Conservation (phyloP, 2,113 vertebrate genomes). For the rabbit (Oryctolagus cuniculus) region DNA sequence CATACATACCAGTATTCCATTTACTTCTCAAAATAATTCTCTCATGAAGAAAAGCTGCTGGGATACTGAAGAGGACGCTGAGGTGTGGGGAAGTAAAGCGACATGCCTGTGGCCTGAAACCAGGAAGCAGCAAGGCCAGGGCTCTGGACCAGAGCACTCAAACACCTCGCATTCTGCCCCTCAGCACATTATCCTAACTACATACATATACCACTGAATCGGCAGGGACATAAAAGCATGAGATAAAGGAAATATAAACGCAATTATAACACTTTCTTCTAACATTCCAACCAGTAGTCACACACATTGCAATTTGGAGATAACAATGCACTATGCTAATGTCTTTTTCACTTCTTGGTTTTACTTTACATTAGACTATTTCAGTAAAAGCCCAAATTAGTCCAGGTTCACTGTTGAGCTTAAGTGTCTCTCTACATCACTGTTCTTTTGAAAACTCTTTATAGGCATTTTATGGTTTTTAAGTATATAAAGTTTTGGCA, state of each 20-base stretch:
- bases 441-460: constrained; percentile 8
- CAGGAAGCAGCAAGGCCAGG: not conserved
- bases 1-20: not conserved
- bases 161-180: not conserved
- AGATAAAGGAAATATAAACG: not conserved
- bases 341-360: not conserved
- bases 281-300: not conserved
- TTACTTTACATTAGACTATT: constrained; percentile 12
- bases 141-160: not conserved
- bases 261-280: not conserved
- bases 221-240: not conserved
- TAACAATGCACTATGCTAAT: not conserved
- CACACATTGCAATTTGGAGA: not conserved
- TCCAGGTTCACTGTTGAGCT: not conserved
- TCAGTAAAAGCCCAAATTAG: not conserved
- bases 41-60: not conserved
- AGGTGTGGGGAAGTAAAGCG: constrained; percentile 20
- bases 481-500: not conserved
- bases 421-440: not conserved
- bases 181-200: not conserved
- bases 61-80: not conserved
- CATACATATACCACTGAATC: not conserved
- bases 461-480: not conserved
- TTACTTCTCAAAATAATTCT: constrained; percentile 4
- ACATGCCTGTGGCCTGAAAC: not conserved